Evolutionary conservation across 2,113 vertebrate genomes (phyloP).

Genomic region (Fregata magnificens): DNA sequence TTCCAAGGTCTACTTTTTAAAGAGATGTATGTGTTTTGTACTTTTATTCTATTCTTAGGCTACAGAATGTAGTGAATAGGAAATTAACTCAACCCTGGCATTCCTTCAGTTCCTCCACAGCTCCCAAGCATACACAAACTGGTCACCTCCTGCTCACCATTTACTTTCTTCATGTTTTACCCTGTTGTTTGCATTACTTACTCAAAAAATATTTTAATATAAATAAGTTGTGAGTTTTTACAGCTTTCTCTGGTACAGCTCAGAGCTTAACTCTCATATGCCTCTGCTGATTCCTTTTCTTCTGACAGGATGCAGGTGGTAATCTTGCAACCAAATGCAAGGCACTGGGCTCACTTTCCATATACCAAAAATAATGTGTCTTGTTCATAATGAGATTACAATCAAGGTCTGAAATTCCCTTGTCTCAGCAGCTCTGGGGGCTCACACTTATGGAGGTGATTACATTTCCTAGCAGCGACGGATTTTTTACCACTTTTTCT

Average conservation of each 20-base stretch:
- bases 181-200: not conserved
- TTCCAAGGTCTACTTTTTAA: not conserved
- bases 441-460: not conserved
- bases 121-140: not conserved
- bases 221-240: conserved; percentile 23
- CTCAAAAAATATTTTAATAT: conserved; percentile 3
- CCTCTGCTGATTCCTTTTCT: not conserved
- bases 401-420: conserved; percentile 9
- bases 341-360: not conserved
- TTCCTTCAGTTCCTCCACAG: not conserved
- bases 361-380: not conserved
- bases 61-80: not conserved
- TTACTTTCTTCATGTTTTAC: not conserved
- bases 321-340: not conserved
- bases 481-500: not conserved
- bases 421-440: conserved; percentile 3
- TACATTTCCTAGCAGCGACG: not conserved
- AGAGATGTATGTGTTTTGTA: not conserved
- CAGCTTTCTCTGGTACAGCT: not conserved
- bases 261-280: not conserved
- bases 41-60: conserved; percentile 11
- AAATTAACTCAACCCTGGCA: not conserved
- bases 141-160: not conserved
- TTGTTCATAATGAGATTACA: not conserved
- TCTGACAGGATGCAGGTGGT: not conserved